Evolutionary conservation across 2,113 vertebrate species (phyloP).

Genomic region (Elgaria multicarinata): DNA sequence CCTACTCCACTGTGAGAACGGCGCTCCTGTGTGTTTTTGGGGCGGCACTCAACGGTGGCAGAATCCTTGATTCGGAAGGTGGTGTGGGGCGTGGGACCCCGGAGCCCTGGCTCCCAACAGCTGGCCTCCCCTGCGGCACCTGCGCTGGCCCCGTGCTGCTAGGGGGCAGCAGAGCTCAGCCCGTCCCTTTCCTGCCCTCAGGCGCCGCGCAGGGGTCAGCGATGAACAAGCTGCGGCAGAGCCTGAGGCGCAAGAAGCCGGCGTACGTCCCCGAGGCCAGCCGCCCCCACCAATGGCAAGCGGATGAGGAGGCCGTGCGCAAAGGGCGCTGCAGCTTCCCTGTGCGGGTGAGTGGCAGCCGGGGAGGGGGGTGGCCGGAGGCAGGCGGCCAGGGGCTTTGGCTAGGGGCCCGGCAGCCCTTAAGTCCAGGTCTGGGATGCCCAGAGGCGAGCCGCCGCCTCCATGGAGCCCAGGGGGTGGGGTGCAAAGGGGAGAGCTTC

Average conservation of each 20-base stretch:
- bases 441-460: background rate
- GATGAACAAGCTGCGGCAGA: constrained; percentile 96
- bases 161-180: fast-evolving
- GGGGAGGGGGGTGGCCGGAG: too few relatives aligned
- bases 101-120: background rate
- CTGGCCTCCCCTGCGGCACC: too few relatives aligned
- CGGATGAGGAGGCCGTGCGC: constrained; percentile 90
- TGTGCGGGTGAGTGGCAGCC: constrained; percentile 81
- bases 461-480: background rate
- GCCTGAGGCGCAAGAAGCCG: constrained; percentile 91
- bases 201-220: constrained; percentile 72
- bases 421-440: background rate
- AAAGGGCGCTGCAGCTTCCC: constrained; percentile 92
- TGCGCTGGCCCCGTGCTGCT: too few relatives aligned
- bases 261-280: constrained; percentile 91
- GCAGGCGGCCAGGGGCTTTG: background rate
- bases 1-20: background rate
- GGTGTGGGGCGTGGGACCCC: background rate
- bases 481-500: background rate
- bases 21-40: background rate
- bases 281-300: constrained; percentile 93
- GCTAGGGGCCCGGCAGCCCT: background rate
- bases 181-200: background rate
- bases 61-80: background rate
- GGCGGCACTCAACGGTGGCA: too few relatives aligned